phyloP scores from a whole-genome alignment of 2,888 invertebrate genomes.

The Odontocolon sp. region DNA sequence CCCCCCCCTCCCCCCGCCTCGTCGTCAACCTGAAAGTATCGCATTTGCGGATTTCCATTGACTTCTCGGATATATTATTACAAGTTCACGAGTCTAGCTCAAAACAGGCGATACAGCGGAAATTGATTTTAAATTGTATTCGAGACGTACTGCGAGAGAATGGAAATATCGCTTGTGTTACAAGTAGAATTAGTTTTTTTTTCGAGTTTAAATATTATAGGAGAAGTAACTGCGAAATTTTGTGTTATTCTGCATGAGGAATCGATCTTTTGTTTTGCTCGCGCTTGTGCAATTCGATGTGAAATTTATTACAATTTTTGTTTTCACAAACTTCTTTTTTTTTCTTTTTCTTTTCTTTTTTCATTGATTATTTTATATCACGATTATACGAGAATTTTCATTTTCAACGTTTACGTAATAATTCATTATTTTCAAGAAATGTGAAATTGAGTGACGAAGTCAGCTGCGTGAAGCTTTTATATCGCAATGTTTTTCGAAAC shows the following conservation, averaged over 20 bases:
- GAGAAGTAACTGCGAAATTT: neutral
- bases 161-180: slow-evolving; percentile 21
- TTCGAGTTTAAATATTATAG: slow-evolving; percentile 11
- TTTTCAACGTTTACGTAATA: too few species aligned
- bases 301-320: too few species aligned
- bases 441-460: neutral
- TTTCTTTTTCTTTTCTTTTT: too few species aligned
- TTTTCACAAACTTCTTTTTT: too few species aligned
- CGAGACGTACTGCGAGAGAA: neutral
- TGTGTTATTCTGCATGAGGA: too few species aligned
- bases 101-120: neutral
- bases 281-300: neutral
- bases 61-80: neutral
- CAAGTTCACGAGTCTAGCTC: neutral
- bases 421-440: too few species aligned
- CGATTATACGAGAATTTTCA: too few species aligned
- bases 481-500: neutral
- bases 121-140: slow-evolving; percentile 22
- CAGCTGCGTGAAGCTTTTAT: too few species aligned
- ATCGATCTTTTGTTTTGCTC: neutral
- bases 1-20: slow-evolving; percentile 4
- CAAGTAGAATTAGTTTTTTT: slow-evolving; percentile 1
- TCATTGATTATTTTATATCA: too few species aligned
- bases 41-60: slow-evolving; percentile 24
- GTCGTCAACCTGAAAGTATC: slow-evolving; percentile 37